Evolutionary conservation across 2,113 vertebrate genomes (phyloP).

Genomic region (Ivindomyrus marchei): DNA sequence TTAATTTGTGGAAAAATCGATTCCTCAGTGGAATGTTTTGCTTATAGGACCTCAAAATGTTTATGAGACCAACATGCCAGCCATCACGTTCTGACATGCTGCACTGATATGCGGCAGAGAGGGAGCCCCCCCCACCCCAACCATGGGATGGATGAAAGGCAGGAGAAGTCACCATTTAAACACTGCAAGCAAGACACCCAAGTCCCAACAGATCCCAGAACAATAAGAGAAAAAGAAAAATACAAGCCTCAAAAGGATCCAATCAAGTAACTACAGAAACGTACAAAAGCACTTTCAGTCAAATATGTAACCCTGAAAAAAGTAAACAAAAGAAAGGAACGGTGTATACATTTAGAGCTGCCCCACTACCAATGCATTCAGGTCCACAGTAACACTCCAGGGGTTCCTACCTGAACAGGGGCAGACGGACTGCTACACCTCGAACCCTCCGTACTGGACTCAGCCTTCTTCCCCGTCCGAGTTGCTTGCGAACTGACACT

Average conservation of each 20-base stretch:
- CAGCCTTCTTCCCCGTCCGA: slow-evolving; percentile 76
- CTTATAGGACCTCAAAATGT: neutral
- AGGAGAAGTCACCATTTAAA: neutral
- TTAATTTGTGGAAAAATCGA: neutral
- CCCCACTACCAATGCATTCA: neutral
- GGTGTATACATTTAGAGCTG: neutral
- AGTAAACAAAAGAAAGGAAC: neutral
- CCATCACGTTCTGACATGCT: neutral
- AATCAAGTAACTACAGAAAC: neutral
- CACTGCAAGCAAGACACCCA: neutral
- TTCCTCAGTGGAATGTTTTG: neutral
- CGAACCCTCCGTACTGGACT: slow-evolving; percentile 75
- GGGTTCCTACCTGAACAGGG: slow-evolving; percentile 77
- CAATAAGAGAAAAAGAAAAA: neutral
- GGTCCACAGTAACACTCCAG: neutral
- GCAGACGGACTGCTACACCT: slow-evolving; percentile 73
- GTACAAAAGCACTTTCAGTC: neutral
- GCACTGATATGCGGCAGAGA: neutral
- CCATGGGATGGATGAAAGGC: neutral
- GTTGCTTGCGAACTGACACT: slow-evolving; percentile 76
- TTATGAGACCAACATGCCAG: neutral
- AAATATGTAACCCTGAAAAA: neutral
- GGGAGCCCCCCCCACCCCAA: neutral
- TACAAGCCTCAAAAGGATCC: neutral
- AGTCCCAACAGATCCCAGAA: neutral